These are phyloP conservation scores for Delphinus delphis DNA, from an alignment of 2,113 vertebrate genomes.

Conservation along the genomic window DNA sequence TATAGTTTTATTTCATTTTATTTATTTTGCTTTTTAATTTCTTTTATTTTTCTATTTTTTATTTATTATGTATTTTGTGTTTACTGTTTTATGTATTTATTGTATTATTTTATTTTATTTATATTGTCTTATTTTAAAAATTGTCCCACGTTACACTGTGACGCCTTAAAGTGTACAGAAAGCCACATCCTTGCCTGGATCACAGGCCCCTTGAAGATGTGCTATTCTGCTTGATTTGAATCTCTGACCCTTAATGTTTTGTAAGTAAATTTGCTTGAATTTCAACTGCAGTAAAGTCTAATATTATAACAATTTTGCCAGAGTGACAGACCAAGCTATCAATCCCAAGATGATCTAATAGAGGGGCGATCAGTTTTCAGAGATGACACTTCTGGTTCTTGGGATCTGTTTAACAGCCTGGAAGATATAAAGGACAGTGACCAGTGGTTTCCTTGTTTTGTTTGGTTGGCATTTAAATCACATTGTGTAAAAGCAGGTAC, in stretches of 20 bases:
- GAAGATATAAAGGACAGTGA: constrained; percentile 52
- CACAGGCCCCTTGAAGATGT: neutral
- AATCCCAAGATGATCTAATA: neutral
- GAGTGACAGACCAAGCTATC: constrained; percentile 23
- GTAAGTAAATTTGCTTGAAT: neutral
- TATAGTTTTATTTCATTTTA: neutral
- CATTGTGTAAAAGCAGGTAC: constrained; percentile 38
- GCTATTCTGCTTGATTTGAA: neutral
- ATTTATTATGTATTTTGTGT: neutral
- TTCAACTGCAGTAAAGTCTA: neutral
- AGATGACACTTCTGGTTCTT: neutral
- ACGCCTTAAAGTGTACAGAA: neutral
- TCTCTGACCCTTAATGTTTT: neutral
- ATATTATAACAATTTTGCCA: neutral
- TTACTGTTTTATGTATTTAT: neutral
- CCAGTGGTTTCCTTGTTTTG: constrained; percentile 28
- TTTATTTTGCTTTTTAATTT: neutral
- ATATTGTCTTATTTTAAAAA: neutral
- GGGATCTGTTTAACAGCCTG: constrained; percentile 43
- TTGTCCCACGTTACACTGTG: neutral
- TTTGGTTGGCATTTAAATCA: neutral
- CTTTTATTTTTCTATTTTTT: neutral
- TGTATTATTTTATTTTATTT: neutral
- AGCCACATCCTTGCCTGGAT: neutral
- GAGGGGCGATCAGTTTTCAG: neutral